Evolutionary conservation across 2,797 vertebrate genomes (phyloP).

Genomic region (Microhierax caerulescens): DNA sequence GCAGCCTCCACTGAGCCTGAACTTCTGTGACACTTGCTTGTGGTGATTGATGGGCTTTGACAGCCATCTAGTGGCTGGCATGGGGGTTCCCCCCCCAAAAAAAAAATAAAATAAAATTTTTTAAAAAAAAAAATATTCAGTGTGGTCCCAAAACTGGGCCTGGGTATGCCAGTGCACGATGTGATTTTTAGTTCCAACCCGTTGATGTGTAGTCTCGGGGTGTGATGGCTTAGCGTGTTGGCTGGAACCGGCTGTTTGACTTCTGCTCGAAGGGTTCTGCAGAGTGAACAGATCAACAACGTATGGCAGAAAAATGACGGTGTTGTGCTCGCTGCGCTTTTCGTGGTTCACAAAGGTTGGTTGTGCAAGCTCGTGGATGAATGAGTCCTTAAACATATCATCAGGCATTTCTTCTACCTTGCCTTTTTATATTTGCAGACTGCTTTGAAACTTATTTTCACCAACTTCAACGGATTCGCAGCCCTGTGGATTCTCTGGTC

Average conservation of each 20-base stretch:
- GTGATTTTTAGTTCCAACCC: not conserved
- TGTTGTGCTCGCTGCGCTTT: not conserved
- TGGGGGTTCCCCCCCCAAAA: no score
- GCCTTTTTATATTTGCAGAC: not conserved
- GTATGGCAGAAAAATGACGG: not conserved
- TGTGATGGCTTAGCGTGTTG: not conserved
- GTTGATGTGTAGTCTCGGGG: rapidly evolving
- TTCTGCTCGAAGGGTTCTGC: not conserved
- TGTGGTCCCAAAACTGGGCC: no score
- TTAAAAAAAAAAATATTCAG: no score
- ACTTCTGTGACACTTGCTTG: not conserved
- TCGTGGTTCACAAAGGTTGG: not conserved
- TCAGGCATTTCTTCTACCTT: not conserved
- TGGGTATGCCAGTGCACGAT: not conserved
- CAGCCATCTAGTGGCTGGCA: slow-evolving; percentile 67
- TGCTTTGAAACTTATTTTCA: not conserved
- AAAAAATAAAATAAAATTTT: no score
- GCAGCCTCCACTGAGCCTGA: not conserved
- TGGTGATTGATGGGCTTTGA: not conserved
- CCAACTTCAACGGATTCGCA: rapidly evolving
- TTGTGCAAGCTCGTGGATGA: not conserved
- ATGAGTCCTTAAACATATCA: not conserved
- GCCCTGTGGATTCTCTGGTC: not conserved
- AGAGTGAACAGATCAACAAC: not conserved
- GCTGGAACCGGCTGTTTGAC: not conserved